A percentile compares a stretch with the other conserved stretches of the same genome.
These are phyloP conservation scores for Yponomeuta plumbellus DNA, from an alignment of 2,888 invertebrate species.

Conservation along the genomic window DNA sequence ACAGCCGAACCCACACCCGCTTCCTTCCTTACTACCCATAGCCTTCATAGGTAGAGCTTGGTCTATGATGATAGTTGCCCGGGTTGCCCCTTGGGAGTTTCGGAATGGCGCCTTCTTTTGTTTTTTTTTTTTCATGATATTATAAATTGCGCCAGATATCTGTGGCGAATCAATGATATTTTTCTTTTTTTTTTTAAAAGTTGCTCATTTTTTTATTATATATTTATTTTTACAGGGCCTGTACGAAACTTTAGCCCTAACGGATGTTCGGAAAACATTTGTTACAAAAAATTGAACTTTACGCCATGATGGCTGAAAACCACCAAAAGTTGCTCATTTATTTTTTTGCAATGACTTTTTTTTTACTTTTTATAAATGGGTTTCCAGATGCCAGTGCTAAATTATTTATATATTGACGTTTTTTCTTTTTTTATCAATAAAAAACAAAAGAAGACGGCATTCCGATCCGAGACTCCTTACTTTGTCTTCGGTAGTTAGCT, in stretches of 20 bases:
- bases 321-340: neutral
- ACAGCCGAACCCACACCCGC: neutral
- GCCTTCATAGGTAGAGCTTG: neutral
- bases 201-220: neutral
- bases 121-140: neutral
- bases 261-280: no score
- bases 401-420: neutral
- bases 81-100: neutral
- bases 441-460: constrained; percentile 6
- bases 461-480: neutral
- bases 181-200: no score
- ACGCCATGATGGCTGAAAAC: no score
- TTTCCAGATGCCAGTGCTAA: neutral
- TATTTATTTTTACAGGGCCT: no score
- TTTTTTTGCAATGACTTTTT: neutral
- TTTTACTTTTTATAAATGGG: neutral
- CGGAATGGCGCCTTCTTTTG: neutral
- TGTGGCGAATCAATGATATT: no score
- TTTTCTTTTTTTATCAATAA: neutral
- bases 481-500: neutral
- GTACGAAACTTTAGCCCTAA: no score
- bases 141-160: no score
- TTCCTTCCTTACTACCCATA: neutral
- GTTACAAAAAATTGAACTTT: no score
- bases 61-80: no score